These are phyloP conservation scores for Styela clava DNA, from an alignment of 23 tunicate genomes.

Conservation along the genomic window DNA sequence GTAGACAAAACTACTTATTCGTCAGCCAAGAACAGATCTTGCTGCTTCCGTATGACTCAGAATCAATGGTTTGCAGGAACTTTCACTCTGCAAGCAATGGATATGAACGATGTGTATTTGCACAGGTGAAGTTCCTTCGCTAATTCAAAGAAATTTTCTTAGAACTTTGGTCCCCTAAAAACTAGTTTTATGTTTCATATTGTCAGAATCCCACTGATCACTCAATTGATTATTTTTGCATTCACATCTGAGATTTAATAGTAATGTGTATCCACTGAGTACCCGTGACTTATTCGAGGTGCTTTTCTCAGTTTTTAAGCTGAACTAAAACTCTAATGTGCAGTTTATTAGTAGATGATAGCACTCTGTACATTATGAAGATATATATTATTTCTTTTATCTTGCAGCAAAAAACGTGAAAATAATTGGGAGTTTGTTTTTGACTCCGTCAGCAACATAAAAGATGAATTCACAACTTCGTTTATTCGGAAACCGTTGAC, in stretches of 20 bases:
- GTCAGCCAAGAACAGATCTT: neutral
- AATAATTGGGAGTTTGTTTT: neutral
- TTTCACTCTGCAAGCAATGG: neutral
- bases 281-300: too few species aligned
- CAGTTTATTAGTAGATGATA: too few species aligned
- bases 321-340: too few species aligned
- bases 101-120: neutral
- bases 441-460: neutral
- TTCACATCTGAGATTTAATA: too few species aligned
- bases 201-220: too few species aligned
- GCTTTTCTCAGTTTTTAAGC: too few species aligned
- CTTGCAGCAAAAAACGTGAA: neutral
- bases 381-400: too few species aligned
- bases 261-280: too few species aligned
- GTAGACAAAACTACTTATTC: neutral
- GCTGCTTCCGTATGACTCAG: constrained; percentile 16
- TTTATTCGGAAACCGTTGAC: neutral
- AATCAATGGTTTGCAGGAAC: constrained; percentile 10
- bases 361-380: too few species aligned
- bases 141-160: neutral
- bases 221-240: too few species aligned
- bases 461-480: constrained; percentile 9
- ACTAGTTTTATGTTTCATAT: too few species aligned
- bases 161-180: neutral
- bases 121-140: neutral